Base-by-base conservation (phyloP, 1,140 invertebrate genomes). In the Zaprionus ghesquierei region DNA sequence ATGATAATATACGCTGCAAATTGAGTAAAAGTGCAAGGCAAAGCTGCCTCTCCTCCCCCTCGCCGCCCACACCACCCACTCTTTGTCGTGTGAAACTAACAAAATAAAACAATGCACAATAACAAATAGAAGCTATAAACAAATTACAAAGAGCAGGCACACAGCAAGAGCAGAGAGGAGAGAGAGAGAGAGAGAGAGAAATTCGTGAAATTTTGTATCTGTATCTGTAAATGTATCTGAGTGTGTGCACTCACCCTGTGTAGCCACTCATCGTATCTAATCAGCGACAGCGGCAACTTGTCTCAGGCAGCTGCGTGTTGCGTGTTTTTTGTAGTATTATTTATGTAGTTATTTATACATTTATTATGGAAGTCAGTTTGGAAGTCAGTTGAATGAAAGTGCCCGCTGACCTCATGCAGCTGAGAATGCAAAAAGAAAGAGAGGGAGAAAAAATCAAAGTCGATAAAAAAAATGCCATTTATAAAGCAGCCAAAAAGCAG, bases 271-370 rank as follows among this genome's bases (percentile, higher is more conserved):
- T 89, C 64, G 73, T 89, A 87, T 89, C 84, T 89, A 87, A 87
- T 87, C 85, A 78, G 66, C 72, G 85, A 44, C 41, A 44, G 18
- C 69, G 77, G 84, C 76, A 84, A 61, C 62, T 44, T 69, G 82
- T 87, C 82, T 82, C 84, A 62, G 13, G 41, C 41, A 84, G 74
- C 74, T 77, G 79, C 33, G 27, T 35, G 60, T 84, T 87, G 79
- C 79, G 82, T 79, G 68, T 69, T 72, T 75, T 69, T 72, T 75
- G n/a, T 31, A 13, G 53, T 54, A 71, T 75, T 75, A 71, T 75
- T 65, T 75, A 60, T 75, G 20, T 72, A 75, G 63, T 87, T 84
- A 85, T 79, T 81, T 89, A 75, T 80, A 80, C 41, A 75, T 75
- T 74, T 80, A 75, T 84, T 80, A 68, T 66, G 62, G 62, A 62